Conservation (phyloP, 2,113 vertebrate genomes). For the Sylvilagus bachmani region DNA sequence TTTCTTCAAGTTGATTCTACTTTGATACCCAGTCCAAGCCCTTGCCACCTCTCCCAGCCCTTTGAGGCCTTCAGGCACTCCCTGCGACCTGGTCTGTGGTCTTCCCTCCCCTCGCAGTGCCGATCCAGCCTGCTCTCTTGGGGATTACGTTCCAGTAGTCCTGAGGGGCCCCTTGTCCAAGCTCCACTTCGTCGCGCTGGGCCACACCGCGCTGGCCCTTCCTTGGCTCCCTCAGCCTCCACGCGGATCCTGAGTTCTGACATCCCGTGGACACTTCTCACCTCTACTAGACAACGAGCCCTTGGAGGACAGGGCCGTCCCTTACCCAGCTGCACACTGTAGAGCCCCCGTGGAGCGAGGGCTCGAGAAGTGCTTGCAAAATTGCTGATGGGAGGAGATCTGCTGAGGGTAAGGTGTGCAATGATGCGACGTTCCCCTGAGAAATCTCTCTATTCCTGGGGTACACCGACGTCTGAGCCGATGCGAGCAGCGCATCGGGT, state of each 20-base stretch:
- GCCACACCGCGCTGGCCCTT: background rate
- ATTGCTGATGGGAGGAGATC: background rate
- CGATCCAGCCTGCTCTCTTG: background rate
- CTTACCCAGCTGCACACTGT: background rate
- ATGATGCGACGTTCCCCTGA: background rate
- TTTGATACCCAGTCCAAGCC: background rate
- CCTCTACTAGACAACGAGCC: background rate
- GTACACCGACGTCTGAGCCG: background rate
- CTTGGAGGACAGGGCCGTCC: background rate
- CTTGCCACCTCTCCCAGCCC: background rate
- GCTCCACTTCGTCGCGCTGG: background rate
- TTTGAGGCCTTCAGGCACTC: background rate
- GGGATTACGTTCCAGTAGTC: background rate
- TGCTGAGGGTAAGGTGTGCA: background rate
- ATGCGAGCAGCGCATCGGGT: background rate
- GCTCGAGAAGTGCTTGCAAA: slow-evolving; percentile 22
- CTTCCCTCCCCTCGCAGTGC: background rate
- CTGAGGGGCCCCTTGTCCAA: background rate
- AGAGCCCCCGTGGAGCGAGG: background rate
- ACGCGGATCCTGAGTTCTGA: background rate
- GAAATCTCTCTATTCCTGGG: background rate
- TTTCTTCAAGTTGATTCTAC: background rate
- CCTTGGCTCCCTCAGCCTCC: background rate
- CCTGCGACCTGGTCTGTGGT: background rate
- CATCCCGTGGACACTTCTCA: background rate